Evolutionary conservation across 1,140 invertebrate genomes (phyloP), one percentile per base, ranked within the genome.

Genomic region (Nasonia longicornis): DNA sequence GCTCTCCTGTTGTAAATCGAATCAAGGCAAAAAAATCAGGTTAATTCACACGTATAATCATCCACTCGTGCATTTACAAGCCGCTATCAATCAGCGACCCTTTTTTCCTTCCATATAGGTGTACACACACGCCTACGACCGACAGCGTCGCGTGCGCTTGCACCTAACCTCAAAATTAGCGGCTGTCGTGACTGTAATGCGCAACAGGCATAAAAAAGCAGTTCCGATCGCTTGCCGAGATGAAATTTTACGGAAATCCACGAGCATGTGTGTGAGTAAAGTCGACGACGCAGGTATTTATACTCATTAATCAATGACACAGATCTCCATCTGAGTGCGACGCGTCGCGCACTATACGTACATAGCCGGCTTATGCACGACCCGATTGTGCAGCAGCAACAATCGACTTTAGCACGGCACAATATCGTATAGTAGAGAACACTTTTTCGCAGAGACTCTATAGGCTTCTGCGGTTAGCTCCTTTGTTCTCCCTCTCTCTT

Each of bases 231-330:
- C 6, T 58, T 7, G 20, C 3, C 52, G 12, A 52, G 80, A 73
- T 82, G 38, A 66, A 67, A 67, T 82, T 78, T 78, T 7, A 38
- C 69, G 76, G 45, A 78, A 82, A 82, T 38, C 45, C 12, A 10
- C 20, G 16, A 16, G 69, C 26, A 14, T n/a, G 52, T 58, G 4
- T n/a, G 7, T 35, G 4, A 35, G 16, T 7, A 58, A n/a, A 58
- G 52, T n/a, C 6, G 16, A 58, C 16, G 6, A 42, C 79, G 69
- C 75, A 45, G 76, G 70, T 78, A 74, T 82, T 82, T 78, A 78
- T 78, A 78, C 77, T 80, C 82, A 80, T 83, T 83, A 80, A 83
- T 83, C 82, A 83, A 83, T 80, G 78, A 42, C 82, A 83, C 66
- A 77, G 77, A 83, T 83, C 82, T 83, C 82, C 67, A 80, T 79